Evolutionary conservation across 2,888 invertebrate genomes (phyloP).

Genomic region (Orthosia gracilis): DNA sequence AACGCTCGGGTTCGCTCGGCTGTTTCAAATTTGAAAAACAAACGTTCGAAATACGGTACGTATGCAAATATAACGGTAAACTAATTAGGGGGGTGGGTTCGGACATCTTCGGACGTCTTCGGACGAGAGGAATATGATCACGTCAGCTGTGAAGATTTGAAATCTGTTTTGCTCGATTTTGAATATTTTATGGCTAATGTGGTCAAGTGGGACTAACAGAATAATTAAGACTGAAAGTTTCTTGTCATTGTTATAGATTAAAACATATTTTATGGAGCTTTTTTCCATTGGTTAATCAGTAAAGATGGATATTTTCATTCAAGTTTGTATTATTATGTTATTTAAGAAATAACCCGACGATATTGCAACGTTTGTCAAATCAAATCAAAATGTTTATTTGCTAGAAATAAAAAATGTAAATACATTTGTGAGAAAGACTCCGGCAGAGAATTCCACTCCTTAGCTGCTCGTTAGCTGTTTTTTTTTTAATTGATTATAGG

Average conservation of each 20-base stretch:
- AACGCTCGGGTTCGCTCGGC: slow-evolving; percentile 69
- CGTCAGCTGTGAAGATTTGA: slow-evolving; percentile 40
- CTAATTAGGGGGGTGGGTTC: slow-evolving; percentile 73
- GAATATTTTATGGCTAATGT: slow-evolving; percentile 30
- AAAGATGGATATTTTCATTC: no score
- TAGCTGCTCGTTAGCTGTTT: no score
- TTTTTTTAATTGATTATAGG: no score
- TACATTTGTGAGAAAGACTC: no score
- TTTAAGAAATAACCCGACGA: no score
- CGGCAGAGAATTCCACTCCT: no score
- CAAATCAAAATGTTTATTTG: no score
- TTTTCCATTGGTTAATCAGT: background rate
- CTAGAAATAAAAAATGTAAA: no score
- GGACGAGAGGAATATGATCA: slow-evolving; percentile 27
- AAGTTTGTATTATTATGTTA: no score
- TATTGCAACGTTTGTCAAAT: no score
- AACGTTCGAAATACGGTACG: slow-evolving; percentile 75
- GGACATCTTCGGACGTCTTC: slow-evolving; percentile 38
- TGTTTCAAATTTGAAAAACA: slow-evolving; percentile 86
- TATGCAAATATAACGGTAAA: slow-evolving; percentile 76
- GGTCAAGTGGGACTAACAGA: background rate
- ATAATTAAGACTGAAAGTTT: background rate
- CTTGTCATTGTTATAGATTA: background rate
- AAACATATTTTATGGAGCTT: background rate
- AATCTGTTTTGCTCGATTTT: slow-evolving; percentile 37